A percentile compares a stretch with the other conserved stretches of the same genome.
phyloP scores from a whole-genome alignment of 1,140 invertebrate genomes.

The Hetaerina americana region DNA sequence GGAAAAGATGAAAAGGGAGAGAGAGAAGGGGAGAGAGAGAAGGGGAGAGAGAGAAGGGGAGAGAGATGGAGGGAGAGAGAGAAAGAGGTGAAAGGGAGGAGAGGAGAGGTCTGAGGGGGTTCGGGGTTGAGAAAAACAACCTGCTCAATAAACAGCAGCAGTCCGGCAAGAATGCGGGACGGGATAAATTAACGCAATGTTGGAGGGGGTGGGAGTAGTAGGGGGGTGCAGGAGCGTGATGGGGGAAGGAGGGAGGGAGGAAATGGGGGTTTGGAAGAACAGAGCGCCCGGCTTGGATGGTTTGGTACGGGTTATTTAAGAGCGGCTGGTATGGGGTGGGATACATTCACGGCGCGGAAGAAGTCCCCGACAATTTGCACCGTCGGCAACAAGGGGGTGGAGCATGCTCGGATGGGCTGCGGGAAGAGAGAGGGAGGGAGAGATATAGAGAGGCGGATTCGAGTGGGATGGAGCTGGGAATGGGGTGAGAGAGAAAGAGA shows the following conservation, averaged over 20 bases:
- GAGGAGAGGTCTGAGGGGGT: not conserved
- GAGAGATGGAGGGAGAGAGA: not conserved
- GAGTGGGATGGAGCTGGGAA: no score
- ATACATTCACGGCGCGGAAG: not conserved
- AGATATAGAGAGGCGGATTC: no score
- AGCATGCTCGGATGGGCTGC: not conserved
- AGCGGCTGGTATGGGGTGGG: not conserved
- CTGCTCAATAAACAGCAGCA: not conserved
- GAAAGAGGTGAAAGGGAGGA: not conserved
- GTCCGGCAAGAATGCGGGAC: not conserved
- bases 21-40: no score
- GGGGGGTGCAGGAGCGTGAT: not conserved
- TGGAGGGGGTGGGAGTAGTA: not conserved
- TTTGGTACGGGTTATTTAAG: not conserved
- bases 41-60: not conserved
- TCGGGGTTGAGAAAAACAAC: not conserved
- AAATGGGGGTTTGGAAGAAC: no score
- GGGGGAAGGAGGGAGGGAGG: not conserved
- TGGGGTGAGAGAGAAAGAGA: no score
- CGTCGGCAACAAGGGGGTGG: not conserved
- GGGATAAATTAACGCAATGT: not conserved
- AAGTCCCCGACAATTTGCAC: not conserved
- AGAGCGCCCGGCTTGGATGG: no score
- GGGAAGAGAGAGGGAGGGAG: not conserved
- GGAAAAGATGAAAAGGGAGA: no score